Percentiles rank a stretch among this genome's conserved stretches.
phyloP scores from a whole-genome alignment of 2,797 vertebrate species.

The Tragopan temminckii region DNA sequence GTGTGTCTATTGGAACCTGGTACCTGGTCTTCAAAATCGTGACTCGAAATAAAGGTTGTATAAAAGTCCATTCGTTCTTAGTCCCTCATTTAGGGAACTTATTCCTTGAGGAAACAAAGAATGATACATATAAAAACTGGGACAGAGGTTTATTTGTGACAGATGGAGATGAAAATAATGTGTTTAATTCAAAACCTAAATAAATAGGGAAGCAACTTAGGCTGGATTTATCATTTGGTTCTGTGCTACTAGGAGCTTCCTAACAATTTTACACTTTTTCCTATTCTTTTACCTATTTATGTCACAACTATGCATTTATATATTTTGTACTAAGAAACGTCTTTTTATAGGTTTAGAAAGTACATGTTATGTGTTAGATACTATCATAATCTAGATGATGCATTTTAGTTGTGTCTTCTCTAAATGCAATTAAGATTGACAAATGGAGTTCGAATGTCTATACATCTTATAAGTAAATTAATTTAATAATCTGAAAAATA shows the following conservation, averaged over 20 bases:
- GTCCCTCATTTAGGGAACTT: background rate
- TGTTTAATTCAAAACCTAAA: conserved; percentile 14
- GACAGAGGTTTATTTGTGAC: background rate
- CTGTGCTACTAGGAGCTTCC: background rate
- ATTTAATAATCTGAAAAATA: background rate
- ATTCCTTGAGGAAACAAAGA: background rate
- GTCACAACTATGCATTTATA: background rate
- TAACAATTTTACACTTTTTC: rapidly evolving
- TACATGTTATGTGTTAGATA: background rate
- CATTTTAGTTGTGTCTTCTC: background rate
- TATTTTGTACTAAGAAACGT: background rate
- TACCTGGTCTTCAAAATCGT: background rate
- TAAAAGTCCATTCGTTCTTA: rapidly evolving
- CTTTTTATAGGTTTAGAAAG: background rate
- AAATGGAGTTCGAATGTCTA: background rate
- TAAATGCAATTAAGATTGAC: background rate
- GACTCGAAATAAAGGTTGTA: background rate
- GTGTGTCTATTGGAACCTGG: background rate
- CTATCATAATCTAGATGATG: background rate
- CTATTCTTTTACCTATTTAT: background rate
- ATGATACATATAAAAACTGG: background rate
- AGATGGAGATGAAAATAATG: conserved; percentile 18
- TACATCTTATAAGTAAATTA: background rate
- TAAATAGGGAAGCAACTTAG: background rate
- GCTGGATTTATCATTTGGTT: too few species aligned